Base-by-base conservation (phyloP, 2,888 invertebrate species). In the Rhogogaster chlorosoma region DNA sequence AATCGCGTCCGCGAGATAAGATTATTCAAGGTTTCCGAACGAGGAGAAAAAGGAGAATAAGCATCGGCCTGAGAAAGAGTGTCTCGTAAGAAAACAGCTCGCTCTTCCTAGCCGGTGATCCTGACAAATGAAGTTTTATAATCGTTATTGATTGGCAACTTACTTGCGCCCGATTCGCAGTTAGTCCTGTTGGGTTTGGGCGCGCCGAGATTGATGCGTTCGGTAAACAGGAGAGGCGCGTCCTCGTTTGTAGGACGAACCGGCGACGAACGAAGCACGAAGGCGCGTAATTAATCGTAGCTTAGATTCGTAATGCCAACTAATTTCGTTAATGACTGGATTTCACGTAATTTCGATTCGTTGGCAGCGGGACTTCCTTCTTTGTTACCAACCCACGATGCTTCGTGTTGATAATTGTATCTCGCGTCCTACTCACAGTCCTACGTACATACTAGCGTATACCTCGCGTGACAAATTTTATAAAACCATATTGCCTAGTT, bases 261-360 rank as follows among this genome's bases (percentile, higher is more conserved):
- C 45, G 83, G 26, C 83, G 83, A 45, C 86, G 87, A 88, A 78
- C 88, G 89, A 87, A 87, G 88, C 84, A 78, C 84, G 84, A 82
- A 85, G 84, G 88, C 87, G 87, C 87, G 88, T 89, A 88, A 90
- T 90, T 90, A 90, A 90, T 90, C 86, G 88, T 88, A 88, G 88
- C 88, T 88, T 86, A 88, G 88, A 88, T 90, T 88, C 87, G 88
- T 89, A 89, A 90, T 89, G 88, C 88, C 88, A 87, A 86, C 89
- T 90, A 89, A 90, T 90, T 90, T 89, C 88, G 89, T 87, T 87
- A 88, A 89, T 88, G 89, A 89, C 89, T 87, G 87, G 87, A 87
- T 86, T 86, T 70, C 85, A 82, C 87, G 86, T 88, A 88, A 89
- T 89, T 88, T 88, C 86, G 89, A 89, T 89, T 89, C 89, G 89